Evolutionary conservation across 2,113 vertebrate species (phyloP), one percentile per base, ranked within the genome.

Genomic region (Petromus typicus): DNA sequence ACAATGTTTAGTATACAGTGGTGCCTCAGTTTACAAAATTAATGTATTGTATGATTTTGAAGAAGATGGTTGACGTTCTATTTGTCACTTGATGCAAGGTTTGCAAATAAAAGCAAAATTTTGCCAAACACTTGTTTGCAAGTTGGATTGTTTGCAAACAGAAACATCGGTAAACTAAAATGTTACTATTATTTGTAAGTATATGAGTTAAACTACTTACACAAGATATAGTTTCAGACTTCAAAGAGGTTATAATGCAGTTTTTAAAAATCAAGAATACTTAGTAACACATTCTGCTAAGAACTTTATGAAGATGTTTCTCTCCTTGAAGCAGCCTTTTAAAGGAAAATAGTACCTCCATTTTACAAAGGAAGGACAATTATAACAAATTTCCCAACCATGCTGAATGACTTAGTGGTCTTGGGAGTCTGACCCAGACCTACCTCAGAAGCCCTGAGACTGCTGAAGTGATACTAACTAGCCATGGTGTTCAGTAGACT

Each of bases 201-300:
- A 13, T 37, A 18, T 85, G 20, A 16, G 20, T 59, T 85, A n/a
- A 54, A 82, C 30, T 95, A 69, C 10, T 73, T 91, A 54, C 25
- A 78, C 43, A 84, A 73, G 11, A 43, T 75, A 14, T 95, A 34
- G 34, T 91, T 5, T 16, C 23, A 59, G 43, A 34, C 63, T 84
- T 90, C 48, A 80, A 7, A 84, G 67, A 45, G 13, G 64, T 86
- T 91, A 48, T 7, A 37, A 67, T 88, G 18, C 82, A 30, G 27
- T 92, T 81, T 78, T 64, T 34, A 96, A 71, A 87, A 81, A 61
- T 64, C 37, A 92, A 57, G n/a, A 57, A 34, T 92, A 59, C 23
- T 48, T 76, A 80, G 56, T 54, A 67, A 64, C 37, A 91, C 27
- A 37, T 34, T 90, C 11, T 90, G 37, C 69, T 90, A 51, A 81